Conservation (phyloP, 2,113 vertebrate species). For the Tinamus guttatus region DNA sequence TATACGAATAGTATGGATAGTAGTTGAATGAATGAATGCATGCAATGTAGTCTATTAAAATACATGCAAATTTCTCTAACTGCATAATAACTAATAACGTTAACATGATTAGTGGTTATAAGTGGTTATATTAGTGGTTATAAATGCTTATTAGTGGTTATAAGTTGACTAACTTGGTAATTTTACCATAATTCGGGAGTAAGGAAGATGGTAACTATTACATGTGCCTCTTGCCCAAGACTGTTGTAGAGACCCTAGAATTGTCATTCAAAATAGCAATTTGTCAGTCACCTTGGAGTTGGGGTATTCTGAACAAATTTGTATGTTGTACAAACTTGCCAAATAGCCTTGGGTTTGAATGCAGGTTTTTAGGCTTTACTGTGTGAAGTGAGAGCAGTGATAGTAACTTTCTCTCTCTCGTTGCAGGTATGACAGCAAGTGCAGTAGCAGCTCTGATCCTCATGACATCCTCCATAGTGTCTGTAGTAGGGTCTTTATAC, state of each 20-base stretch:
- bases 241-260: not conserved
- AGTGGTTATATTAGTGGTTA: too few relatives aligned
- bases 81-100: too few relatives aligned
- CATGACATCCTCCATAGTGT: slow-evolving; percentile 97
- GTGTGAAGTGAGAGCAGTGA: not conserved
- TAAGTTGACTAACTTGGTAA: not conserved
- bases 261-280: not conserved
- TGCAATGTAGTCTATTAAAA: not conserved
- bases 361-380: not conserved
- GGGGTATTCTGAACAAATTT: not conserved
- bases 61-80: not conserved
- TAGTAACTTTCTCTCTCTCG: slow-evolving; percentile 67
- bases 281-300: not conserved
- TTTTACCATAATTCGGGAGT: not conserved
- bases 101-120: too few relatives aligned
- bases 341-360: not conserved
- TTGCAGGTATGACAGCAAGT: slow-evolving; percentile 95
- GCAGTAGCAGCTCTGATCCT: slow-evolving; percentile 96
- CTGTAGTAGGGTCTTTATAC: slow-evolving; percentile 95
- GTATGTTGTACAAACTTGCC: not conserved
- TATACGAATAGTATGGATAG: not conserved
- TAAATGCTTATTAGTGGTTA: too few relatives aligned
- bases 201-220: not conserved
- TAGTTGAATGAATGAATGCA: not conserved
- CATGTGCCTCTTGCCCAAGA: not conserved